Conservation (phyloP, 2,888 invertebrate species). For the Acrobasis suavella region DNA sequence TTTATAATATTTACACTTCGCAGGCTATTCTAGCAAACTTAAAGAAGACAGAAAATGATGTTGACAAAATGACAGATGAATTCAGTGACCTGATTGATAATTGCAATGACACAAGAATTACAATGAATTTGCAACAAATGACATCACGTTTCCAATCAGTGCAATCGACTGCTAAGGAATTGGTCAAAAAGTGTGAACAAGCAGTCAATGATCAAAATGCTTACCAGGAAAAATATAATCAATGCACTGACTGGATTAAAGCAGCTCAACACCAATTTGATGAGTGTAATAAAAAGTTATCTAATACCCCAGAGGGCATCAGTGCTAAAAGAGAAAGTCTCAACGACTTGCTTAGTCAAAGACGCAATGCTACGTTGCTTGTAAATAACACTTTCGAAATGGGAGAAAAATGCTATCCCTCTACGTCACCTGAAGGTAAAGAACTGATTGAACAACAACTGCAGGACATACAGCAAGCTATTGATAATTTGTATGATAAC, state of each 20-base stretch:
- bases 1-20: slow-evolving; percentile 37
- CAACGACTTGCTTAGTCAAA: slow-evolving; percentile 88
- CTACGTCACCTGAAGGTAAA: slow-evolving; percentile 93
- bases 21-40: slow-evolving; percentile 90
- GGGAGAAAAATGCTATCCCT: slow-evolving; percentile 93
- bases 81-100: slow-evolving; percentile 92
- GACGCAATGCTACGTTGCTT: slow-evolving; percentile 87
- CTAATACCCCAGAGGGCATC: slow-evolving; percentile 87
- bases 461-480: slow-evolving; percentile 90
- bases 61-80: slow-evolving; percentile 93
- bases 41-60: slow-evolving; percentile 92
- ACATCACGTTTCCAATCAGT: slow-evolving; percentile 95
- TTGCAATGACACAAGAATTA: slow-evolving; percentile 92
- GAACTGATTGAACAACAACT: slow-evolving; percentile 92
- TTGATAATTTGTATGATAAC: slow-evolving; percentile 91
- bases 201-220: slow-evolving; percentile 90
- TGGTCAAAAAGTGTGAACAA: slow-evolving; percentile 95
- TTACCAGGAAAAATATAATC: slow-evolving; percentile 91
- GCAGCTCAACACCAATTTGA: slow-evolving; percentile 88
- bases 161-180: slow-evolving; percentile 93
- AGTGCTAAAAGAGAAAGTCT: slow-evolving; percentile 86
- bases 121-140: slow-evolving; percentile 94
- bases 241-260: slow-evolving; percentile 91
- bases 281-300: slow-evolving; percentile 84
- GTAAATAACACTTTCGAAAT: slow-evolving; percentile 93